Percentiles rank a stretch among this genome's conserved stretches.
These are phyloP conservation scores for Drosophila neocordata DNA, from an alignment of 1,140 invertebrate species.

Conservation along the genomic window DNA sequence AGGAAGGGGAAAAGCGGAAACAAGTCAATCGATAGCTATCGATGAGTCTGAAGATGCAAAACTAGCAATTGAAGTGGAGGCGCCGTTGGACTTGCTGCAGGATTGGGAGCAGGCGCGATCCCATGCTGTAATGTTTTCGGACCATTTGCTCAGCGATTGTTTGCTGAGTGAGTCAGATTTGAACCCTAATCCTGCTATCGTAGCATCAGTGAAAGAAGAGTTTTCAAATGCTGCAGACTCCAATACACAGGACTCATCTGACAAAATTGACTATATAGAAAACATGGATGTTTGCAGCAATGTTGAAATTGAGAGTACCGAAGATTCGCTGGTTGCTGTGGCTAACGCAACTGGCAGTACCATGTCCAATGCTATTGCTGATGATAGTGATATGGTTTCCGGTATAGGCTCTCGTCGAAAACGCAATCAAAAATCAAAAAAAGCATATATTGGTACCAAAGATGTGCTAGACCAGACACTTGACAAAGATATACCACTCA, in stretches of 20 bases:
- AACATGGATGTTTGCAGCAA: conserved; percentile 80
- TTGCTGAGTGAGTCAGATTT: conserved; percentile 19
- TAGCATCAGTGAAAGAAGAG: conserved; percentile 52
- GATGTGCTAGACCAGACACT: conserved; percentile 75
- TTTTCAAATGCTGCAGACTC: conserved; percentile 39
- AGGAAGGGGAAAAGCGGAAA: conserved; percentile 77
- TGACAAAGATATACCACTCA: conserved; percentile 68
- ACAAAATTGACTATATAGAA: conserved; percentile 77
- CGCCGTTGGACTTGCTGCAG: conserved; percentile 69
- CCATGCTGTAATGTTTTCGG: conserved; percentile 57
- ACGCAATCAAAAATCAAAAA: conserved; percentile 59
- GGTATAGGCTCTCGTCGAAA: conserved; percentile 39
- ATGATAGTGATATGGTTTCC: conserved; percentile 52
- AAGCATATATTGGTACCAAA: conserved; percentile 73
- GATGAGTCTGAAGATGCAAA: conserved; percentile 77
- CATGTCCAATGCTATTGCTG: conserved; percentile 40
- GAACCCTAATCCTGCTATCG: background rate
- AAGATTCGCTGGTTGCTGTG: conserved; percentile 59
- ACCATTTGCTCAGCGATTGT: conserved; percentile 55
- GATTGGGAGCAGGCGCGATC: conserved; percentile 75
- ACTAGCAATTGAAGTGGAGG: conserved; percentile 55
- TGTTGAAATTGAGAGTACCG: conserved; percentile 78
- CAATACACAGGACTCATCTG: conserved; percentile 60
- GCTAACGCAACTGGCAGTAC: conserved; percentile 22
- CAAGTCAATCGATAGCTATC: conserved; percentile 30